phyloP scores from a whole-genome alignment of 37 sponge, comb jelly and placozoan species.

The Lycopodina hypogea region DNA sequence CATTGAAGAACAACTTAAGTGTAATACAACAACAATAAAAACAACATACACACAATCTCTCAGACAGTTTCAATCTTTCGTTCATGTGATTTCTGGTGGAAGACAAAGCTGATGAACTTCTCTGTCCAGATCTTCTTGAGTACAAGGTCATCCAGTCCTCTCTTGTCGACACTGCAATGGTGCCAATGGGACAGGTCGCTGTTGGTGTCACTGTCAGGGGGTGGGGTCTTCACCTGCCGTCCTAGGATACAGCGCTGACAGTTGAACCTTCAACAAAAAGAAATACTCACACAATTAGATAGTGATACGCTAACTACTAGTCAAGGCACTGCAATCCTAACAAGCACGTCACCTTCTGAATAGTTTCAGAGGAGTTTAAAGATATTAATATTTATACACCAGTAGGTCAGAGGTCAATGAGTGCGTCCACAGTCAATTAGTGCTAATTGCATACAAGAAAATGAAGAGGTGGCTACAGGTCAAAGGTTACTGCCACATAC shows the following conservation, averaged over 20 bases:
- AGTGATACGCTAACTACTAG: not conserved
- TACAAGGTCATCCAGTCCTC: constrained; percentile 57
- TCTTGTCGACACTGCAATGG: constrained; percentile 70
- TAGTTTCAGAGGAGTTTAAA: too few species aligned
- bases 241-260: constrained; percentile 83
- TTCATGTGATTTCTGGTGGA: constrained; percentile 87
- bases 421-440: too few species aligned
- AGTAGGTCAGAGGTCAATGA: too few species aligned
- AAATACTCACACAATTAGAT: not conserved
- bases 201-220: constrained; percentile 63
- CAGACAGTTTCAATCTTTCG: constrained; percentile 59
- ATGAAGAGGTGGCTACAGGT: too few species aligned
- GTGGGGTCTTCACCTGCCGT: constrained; percentile 73
- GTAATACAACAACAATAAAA: too few species aligned
- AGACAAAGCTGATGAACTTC: constrained; percentile 70
- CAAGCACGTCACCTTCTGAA: too few species aligned
- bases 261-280: constrained; percentile 49
- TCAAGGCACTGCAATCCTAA: too few species aligned
- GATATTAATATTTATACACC: too few species aligned
- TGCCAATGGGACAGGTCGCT: constrained; percentile 87
- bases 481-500: too few species aligned
- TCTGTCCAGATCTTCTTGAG: constrained; percentile 72
- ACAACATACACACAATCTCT: too few species aligned
- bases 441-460: too few species aligned
- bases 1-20: too few species aligned